A percentile compares a stretch with the other conserved stretches of the same genome.
Evolutionary conservation across 2,113 vertebrate species (phyloP).

Genomic region (Agelaius tricolor): DNA sequence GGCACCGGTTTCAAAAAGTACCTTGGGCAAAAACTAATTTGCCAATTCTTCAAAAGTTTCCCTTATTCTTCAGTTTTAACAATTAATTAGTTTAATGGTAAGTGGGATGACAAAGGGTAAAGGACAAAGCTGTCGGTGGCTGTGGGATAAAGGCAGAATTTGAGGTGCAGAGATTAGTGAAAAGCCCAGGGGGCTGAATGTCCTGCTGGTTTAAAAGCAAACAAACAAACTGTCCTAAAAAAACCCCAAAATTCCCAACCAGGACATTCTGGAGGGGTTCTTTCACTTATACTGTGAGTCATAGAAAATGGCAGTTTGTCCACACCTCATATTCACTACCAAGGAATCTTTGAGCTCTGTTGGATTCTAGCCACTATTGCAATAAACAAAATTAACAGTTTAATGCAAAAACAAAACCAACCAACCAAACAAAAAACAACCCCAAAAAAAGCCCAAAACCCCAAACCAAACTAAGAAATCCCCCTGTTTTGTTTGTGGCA

Average conservation of each 20-base stretch:
- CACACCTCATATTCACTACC: not conserved
- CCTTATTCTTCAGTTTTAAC: not conserved
- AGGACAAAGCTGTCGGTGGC: not conserved
- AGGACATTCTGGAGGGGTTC: not conserved
- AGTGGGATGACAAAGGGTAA: not conserved
- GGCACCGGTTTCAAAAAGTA: not conserved
- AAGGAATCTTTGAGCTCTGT: not conserved
- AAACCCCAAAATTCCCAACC: not conserved
- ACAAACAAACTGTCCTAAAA: not conserved
- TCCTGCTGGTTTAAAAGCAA: not conserved
- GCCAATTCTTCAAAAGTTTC: not conserved
- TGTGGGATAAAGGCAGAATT: not conserved
- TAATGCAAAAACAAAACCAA: not conserved
- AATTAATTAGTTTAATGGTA: not conserved
- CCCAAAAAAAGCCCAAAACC: not conserved
- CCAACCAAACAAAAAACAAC: not conserved
- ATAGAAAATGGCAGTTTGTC: not conserved
- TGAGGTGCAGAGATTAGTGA: not conserved
- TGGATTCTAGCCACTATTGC: not conserved
- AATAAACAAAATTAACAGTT: not conserved
- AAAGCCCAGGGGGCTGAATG: not conserved
- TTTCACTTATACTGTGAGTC: not conserved
- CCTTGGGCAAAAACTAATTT: not conserved
- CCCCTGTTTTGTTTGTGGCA: not conserved
- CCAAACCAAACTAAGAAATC: not conserved